phyloP scores from a whole-genome alignment of 2,888 invertebrate species.

The Troides oblongomaculatus region DNA sequence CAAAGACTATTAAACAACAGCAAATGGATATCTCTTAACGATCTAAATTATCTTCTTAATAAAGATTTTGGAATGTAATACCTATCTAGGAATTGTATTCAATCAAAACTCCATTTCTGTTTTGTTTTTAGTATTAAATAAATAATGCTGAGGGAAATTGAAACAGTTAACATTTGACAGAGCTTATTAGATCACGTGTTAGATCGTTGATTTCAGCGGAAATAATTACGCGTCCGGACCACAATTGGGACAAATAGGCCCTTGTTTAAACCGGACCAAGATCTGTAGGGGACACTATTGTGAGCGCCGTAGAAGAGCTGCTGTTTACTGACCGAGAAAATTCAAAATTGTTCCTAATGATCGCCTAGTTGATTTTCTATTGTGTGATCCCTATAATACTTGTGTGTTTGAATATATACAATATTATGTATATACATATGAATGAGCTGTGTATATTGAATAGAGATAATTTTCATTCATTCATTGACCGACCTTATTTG shows the following conservation, averaged over 20 bases:
- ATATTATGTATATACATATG: neutral
- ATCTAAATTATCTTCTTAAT: no score
- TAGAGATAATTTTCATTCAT: no score
- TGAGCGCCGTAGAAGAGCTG: slow-evolving; percentile 43
- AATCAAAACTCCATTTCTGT: no score
- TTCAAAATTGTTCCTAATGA: slow-evolving; percentile 65
- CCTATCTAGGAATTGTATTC: no score
- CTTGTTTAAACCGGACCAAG: slow-evolving; percentile 66
- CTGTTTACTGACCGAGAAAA: slow-evolving; percentile 67
- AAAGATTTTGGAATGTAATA: no score
- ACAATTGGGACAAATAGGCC: slow-evolving; percentile 73
- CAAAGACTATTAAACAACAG: no score
- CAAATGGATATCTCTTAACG: no score
- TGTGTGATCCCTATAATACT: slow-evolving; percentile 31
- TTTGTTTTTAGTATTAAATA: no score
- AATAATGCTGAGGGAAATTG: neutral
- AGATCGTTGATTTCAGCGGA: slow-evolving; percentile 57
- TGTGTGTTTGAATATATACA: neutral
- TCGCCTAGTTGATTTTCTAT: slow-evolving; percentile 39
- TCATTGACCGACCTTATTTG: no score
- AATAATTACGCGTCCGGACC: slow-evolving; percentile 66
- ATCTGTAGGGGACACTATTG: slow-evolving; percentile 74
- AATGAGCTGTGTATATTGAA: neutral
- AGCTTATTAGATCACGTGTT: slow-evolving; percentile 32
- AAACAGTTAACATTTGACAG: neutral